A percentile compares a stretch with the other conserved stretches of the same genome.
Conservation (phyloP, 2,888 invertebrate species). For the Athripsodes cinereus region DNA sequence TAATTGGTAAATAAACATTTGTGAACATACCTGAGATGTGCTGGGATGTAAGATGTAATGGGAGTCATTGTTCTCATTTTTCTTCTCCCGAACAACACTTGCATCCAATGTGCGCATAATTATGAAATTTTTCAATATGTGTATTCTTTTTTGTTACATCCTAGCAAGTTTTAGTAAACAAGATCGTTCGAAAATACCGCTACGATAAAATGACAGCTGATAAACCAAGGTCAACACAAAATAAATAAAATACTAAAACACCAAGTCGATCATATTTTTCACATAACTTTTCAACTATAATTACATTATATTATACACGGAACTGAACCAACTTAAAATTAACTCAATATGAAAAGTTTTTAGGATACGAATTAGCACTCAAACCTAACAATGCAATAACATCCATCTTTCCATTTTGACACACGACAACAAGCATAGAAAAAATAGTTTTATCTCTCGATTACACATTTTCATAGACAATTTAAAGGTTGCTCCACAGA, state of each 20-base stretch:
- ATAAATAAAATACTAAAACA: conserved; percentile 12
- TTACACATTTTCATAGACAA: too few species aligned
- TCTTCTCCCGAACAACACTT: conserved; percentile 15
- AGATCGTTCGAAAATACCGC: conserved; percentile 21
- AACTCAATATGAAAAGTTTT: too few species aligned
- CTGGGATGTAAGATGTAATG: conserved; percentile 20
- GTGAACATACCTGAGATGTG: conserved; percentile 14
- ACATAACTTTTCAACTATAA: not conserved
- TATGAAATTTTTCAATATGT: not conserved
- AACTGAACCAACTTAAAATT: too few species aligned
- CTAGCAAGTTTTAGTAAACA: not conserved
- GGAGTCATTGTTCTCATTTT: conserved; percentile 13
- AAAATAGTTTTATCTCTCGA: not conserved
- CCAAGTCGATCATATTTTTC: not conserved
- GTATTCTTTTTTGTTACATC: not conserved
- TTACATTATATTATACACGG: not conserved
- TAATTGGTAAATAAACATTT: too few species aligned
- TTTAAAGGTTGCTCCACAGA: too few species aligned
- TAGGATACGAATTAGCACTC: too few species aligned
- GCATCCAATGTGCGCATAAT: conserved; percentile 21
- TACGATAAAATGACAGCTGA: conserved; percentile 23
- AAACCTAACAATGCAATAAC: not conserved
- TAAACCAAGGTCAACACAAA: conserved; percentile 18
- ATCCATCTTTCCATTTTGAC: not conserved
- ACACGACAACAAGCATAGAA: not conserved